These are phyloP conservation scores for Priocnemis perturbator DNA, from an alignment of 2,888 invertebrate species.

Conservation along the genomic window DNA sequence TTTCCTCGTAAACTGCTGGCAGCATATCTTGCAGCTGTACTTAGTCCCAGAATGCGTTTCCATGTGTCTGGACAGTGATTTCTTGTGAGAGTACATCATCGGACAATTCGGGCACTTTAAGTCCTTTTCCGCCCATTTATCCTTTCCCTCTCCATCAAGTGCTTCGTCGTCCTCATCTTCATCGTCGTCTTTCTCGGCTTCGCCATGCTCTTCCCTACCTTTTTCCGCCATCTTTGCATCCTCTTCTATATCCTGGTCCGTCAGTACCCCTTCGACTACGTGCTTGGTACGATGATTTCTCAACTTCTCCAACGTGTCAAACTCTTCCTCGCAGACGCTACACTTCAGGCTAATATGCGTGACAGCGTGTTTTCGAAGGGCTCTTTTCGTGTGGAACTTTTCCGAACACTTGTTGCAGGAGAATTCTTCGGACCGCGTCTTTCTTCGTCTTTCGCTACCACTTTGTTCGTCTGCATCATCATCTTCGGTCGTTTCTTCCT, in stretches of 20 bases:
- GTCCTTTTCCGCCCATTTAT: constrained; percentile 29
- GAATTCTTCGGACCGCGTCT: constrained; percentile 25
- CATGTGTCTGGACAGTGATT: constrained; percentile 55
- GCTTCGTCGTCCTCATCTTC: constrained; percentile 13
- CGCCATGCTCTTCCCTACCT: constrained; percentile 12
- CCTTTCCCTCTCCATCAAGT: constrained; percentile 23
- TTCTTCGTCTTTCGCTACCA: constrained; percentile 31
- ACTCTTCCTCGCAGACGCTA: constrained; percentile 64
- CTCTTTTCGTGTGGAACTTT: constrained; percentile 55
- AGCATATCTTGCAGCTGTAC: constrained; percentile 65
- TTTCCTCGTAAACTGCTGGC: constrained; percentile 60
- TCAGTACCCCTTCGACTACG: constrained; percentile 66
- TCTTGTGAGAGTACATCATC: constrained; percentile 55
- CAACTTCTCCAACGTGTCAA: constrained; percentile 62
- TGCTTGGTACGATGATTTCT: constrained; percentile 66
- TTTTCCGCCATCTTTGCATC: constrained; percentile 41
- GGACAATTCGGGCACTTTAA: constrained; percentile 60
- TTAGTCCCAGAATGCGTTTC: constrained; percentile 56
- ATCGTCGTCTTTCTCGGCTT: constrained; percentile 6
- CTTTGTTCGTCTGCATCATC: constrained; percentile 17
- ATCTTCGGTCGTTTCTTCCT: constrained; percentile 20
- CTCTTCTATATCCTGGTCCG: constrained; percentile 63
- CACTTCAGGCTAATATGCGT: constrained; percentile 59
- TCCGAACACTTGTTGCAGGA: constrained; percentile 59
- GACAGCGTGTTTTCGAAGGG: constrained; percentile 57